Conservation (phyloP, 2,797 vertebrate species). For the Pyrrhura leucotis region DNA sequence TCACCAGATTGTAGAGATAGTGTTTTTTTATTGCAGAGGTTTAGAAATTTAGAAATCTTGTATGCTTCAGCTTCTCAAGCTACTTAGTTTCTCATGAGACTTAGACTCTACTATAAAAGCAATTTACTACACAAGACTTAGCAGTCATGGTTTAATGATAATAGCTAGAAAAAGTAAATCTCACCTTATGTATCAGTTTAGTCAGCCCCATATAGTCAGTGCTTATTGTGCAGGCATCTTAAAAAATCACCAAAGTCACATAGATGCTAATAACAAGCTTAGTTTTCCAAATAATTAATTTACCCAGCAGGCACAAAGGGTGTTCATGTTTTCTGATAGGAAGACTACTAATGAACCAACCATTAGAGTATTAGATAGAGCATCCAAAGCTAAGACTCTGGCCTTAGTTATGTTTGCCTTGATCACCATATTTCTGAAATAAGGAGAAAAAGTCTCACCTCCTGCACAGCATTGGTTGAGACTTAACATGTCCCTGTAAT, state of each 20-base stretch:
- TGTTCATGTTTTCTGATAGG: accelerated
- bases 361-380: not conserved
- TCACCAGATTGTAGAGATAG: not conserved
- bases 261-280: not conserved
- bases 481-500: not conserved
- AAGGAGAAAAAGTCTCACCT: not conserved
- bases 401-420: not conserved
- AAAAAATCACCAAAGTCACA: not conserved
- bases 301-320: not conserved
- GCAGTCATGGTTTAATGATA: not conserved
- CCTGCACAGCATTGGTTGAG: not conserved
- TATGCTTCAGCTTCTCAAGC: not conserved
- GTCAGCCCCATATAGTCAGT: not conserved
- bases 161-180: not conserved
- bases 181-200: not conserved
- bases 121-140: not conserved
- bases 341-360: not conserved
- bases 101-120: not conserved
- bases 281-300: not conserved
- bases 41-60: not conserved
- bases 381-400: not conserved
- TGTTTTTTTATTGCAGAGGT: not conserved
- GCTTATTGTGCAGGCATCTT: not conserved
- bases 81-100: not conserved
- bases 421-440: not conserved